These are phyloP conservation scores for Coreoperca whiteheadi DNA, from an alignment of 2,113 vertebrate genomes.

Conservation along the genomic window DNA sequence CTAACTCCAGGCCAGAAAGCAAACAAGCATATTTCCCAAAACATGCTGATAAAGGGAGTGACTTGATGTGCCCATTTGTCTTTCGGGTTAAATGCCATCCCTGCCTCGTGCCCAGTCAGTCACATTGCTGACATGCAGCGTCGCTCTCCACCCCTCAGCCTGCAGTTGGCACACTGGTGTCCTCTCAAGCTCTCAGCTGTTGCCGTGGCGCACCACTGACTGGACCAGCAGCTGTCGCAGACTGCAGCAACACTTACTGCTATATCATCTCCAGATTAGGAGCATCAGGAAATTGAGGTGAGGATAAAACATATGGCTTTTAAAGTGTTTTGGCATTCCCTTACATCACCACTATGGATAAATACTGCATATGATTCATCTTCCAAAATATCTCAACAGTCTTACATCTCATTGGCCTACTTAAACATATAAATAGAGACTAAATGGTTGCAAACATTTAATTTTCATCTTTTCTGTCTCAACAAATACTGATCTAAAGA, in stretches of 20 bases:
- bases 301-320: constrained; percentile 19
- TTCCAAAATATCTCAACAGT: neutral
- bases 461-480: neutral
- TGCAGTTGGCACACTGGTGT: constrained; percentile 73
- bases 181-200: constrained; percentile 74
- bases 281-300: constrained; percentile 34
- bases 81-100: constrained; percentile 32
- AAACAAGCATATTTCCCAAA: neutral
- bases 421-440: neutral
- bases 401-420: neutral
- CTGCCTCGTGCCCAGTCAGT: constrained; percentile 50
- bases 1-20: neutral
- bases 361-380: neutral
- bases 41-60: constrained; percentile 24
- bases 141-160: constrained; percentile 50
- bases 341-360: neutral
- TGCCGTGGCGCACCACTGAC: constrained; percentile 42
- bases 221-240: constrained; percentile 60
- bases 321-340: neutral
- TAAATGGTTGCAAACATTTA: constrained; percentile 32
- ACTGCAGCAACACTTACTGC: constrained; percentile 21
- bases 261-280: constrained; percentile 27
- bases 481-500: neutral
- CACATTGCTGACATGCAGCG: constrained; percentile 76
- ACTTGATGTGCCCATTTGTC: constrained; percentile 57